Evolutionary conservation across 2,113 vertebrate genomes (phyloP).

Genomic region (Boulengeromyrus knoepffleri): DNA sequence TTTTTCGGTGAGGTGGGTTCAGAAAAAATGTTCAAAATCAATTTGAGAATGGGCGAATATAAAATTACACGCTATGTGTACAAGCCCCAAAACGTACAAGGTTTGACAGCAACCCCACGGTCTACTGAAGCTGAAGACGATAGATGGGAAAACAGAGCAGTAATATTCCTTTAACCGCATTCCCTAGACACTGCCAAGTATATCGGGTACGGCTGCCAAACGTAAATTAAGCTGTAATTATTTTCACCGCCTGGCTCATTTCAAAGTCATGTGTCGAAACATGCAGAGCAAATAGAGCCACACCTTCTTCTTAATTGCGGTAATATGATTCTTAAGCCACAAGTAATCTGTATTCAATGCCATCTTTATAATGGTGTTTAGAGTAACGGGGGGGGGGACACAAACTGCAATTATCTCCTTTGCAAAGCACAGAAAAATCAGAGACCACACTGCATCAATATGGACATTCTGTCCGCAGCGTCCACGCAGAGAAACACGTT

Average conservation of each 20-base stretch:
- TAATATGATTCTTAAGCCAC: slow-evolving; percentile 64
- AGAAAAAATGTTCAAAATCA: background rate
- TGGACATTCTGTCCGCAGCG: slow-evolving; percentile 23
- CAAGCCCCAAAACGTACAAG: background rate
- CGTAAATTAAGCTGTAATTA: slow-evolving; percentile 76
- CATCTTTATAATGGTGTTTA: slow-evolving; percentile 59
- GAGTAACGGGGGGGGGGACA: slow-evolving; percentile 54
- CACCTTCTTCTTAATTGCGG: slow-evolving; percentile 69
- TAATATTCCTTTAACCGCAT: slow-evolving; percentile 26
- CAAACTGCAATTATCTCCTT: slow-evolving; percentile 55
- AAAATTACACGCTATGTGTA: background rate
- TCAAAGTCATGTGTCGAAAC: slow-evolving; percentile 73
- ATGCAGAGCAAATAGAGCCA: slow-evolving; percentile 64
- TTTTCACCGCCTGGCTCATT: slow-evolving; percentile 72
- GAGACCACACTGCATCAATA: slow-evolving; percentile 41
- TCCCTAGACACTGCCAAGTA: slow-evolving; percentile 43
- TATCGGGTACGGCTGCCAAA: slow-evolving; percentile 65
- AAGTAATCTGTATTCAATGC: slow-evolving; percentile 58
- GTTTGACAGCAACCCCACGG: slow-evolving; percentile 8
- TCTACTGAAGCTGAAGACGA: background rate
- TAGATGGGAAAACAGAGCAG: background rate
- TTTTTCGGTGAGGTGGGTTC: background rate
- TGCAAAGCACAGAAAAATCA: slow-evolving; percentile 25
- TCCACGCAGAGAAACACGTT: slow-evolving; percentile 27
- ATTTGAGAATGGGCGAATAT: background rate